Percentiles rank a stretch among this genome's conserved stretches.
Evolutionary conservation across 2,113 vertebrate species (phyloP).

Genomic region (Chloropsis hardwickii): DNA sequence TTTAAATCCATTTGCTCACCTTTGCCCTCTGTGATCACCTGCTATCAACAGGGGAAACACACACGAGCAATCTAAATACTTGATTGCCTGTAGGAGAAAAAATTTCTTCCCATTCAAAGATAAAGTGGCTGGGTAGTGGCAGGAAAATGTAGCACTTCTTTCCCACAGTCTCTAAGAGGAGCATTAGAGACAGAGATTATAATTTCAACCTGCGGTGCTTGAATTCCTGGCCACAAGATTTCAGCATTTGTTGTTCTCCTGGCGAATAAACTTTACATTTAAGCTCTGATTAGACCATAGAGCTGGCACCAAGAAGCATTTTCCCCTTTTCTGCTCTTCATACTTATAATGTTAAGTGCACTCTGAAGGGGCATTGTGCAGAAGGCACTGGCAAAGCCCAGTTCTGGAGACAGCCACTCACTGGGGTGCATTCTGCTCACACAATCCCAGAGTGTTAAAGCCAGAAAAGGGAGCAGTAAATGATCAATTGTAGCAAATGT

Average conservation of each 20-base stretch:
- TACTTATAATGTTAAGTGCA: not conserved
- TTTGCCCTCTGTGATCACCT: conserved; percentile 7
- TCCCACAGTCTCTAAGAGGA: not conserved
- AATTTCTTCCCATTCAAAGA: not conserved
- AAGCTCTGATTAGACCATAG: not conserved
- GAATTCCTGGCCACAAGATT: not conserved
- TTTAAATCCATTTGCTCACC: conserved; percentile 51
- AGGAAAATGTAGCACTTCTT: not conserved
- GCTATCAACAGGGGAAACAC: not conserved
- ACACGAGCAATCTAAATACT: not conserved
- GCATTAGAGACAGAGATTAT: not conserved
- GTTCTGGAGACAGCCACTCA: not conserved
- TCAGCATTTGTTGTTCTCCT: conserved; percentile 17
- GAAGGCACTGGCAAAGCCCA: not conserved
- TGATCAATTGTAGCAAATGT: conserved; percentile 30
- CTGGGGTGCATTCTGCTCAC: not conserved
- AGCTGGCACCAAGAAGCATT: not conserved
- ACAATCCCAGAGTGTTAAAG: not conserved
- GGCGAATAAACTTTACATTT: conserved; percentile 25
- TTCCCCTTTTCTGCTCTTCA: not conserved
- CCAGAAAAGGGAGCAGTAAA: conserved; percentile 5
- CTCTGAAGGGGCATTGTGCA: not conserved
- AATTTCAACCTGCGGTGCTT: not conserved
- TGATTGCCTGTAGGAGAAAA: not conserved
- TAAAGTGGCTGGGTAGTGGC: not conserved